Evolutionary conservation across 1,140 invertebrate species (phyloP).

Genomic region (Drosophila biarmipes): DNA sequence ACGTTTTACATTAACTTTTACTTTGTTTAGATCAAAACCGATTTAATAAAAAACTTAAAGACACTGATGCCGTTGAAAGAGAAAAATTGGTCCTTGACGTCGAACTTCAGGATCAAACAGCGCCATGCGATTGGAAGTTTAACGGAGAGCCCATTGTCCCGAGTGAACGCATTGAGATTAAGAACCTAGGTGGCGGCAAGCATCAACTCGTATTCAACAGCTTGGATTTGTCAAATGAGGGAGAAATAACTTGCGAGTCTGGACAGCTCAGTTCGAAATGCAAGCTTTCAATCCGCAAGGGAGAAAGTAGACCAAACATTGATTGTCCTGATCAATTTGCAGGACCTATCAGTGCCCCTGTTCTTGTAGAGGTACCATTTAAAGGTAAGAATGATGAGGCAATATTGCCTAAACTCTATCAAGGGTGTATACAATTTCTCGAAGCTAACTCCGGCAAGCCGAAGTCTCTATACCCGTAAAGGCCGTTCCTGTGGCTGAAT

Average conservation of each 20-base stretch:
- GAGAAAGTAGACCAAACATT: conserved; percentile 92
- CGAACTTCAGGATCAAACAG: conserved; percentile 97
- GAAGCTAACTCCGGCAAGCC: too few species aligned
- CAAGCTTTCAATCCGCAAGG: conserved; percentile 93
- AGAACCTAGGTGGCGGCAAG: conserved; percentile 95
- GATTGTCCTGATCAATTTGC: conserved; percentile 92
- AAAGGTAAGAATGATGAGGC: conserved; percentile 88
- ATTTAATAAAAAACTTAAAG: conserved; percentile 98
- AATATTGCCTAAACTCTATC: too few species aligned
- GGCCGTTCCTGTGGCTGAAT: too few species aligned
- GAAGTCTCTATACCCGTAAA: too few species aligned
- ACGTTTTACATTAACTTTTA: conserved; percentile 10
- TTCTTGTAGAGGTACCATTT: conserved; percentile 95
- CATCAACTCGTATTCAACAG: conserved; percentile 95
- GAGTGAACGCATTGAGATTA: conserved; percentile 93
- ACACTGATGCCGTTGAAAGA: conserved; percentile 95
- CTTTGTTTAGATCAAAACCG: conserved; percentile 92
- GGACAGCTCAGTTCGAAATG: conserved; percentile 92
- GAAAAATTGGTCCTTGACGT: conserved; percentile 95
- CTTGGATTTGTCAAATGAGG: conserved; percentile 91
- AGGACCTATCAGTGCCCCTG: conserved; percentile 91
- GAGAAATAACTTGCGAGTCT: conserved; percentile 94
- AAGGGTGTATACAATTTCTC: too few species aligned
- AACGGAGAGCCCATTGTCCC: conserved; percentile 94
- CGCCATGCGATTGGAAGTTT: conserved; percentile 96